phyloP scores from a whole-genome alignment of 2,797 vertebrate genomes.

The Lagodon rhomboides region DNA sequence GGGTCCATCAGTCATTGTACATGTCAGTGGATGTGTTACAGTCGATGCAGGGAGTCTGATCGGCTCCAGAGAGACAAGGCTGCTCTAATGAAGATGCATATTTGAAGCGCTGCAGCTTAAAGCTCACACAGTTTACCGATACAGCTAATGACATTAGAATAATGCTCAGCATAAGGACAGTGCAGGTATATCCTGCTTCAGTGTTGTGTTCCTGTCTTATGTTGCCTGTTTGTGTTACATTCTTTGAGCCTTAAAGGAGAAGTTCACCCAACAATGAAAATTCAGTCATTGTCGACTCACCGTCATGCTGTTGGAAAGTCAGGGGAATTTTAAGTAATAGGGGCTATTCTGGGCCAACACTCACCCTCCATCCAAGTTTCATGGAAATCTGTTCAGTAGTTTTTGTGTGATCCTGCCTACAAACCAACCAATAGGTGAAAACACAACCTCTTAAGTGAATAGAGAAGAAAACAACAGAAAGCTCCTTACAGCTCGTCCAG shows the following conservation, averaged over 20 bases:
- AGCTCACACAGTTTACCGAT: constrained; percentile 32
- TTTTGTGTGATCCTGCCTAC: too few relatives aligned
- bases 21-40: constrained; percentile 50
- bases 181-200: not conserved
- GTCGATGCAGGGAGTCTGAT: constrained; percentile 29
- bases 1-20: constrained; percentile 45
- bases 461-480: too few relatives aligned
- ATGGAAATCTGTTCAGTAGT: too few relatives aligned
- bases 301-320: too few relatives aligned
- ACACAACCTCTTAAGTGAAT: too few relatives aligned
- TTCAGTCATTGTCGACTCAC: too few relatives aligned
- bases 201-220: constrained; percentile 7
- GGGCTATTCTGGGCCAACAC: too few relatives aligned
- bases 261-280: too few relatives aligned
- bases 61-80: constrained; percentile 4
- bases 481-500: too few relatives aligned
- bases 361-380: too few relatives aligned
- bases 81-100: constrained; percentile 2
- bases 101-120: constrained; percentile 29
- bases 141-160: constrained; percentile 26
- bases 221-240: constrained; percentile 2
- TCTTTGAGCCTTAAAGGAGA: not conserved
- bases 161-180: constrained; percentile 3
- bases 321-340: too few relatives aligned
- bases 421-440: too few relatives aligned